Evolutionary conservation across 2,888 invertebrate species (phyloP), one percentile per base, ranked within the genome.

Genomic region (Osmoderma eremita): DNA sequence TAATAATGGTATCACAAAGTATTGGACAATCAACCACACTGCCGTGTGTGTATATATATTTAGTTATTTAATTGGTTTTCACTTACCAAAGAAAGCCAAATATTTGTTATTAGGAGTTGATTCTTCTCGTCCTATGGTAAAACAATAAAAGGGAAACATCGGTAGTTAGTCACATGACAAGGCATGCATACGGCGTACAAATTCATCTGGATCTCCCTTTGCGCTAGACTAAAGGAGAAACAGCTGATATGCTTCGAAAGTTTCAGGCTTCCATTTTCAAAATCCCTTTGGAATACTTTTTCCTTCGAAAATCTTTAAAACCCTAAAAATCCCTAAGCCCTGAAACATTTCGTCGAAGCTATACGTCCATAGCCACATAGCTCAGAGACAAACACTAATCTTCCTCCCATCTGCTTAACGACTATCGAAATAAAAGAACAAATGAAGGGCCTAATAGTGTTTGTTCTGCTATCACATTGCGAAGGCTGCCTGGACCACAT

Each of bases 61-160:
- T 78, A 80, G 77, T 81, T 80, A 80, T 77, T 80, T 79, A 80
- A 78, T 81, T 81, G 81, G 81, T 81, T 81, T 81, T 87, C 88
- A 93, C 93, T 93, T 91, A 93, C 93, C 92, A 93, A 91, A 88
- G 93, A 92, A 89, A 93, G 92, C 94, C 94, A 94, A 88, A 93
- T 92, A 90, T 94, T 94, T 88, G 93, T 91, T 87, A 93, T 92
- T 88, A 94, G 91, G 88, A 93, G 91, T 90, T 94, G 94, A 88
- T 94, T 94, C 91, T 94, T 94, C 91, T 94, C 93, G 90, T 94
- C 93, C 93, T 93, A 91, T 88, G 86, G 86, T 83, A 88, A 88
- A 88, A 88, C 88, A 88, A 88, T 88, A 89, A 89, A 87, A 87
- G 88, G 87, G 87, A 87, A 87, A 86, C 86, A 85, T 85, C 81